Evolutionary conservation across 2,888 invertebrate species (phyloP), one percentile per base, ranked within the genome.

Genomic region (Muschampia plurimacula): DNA sequence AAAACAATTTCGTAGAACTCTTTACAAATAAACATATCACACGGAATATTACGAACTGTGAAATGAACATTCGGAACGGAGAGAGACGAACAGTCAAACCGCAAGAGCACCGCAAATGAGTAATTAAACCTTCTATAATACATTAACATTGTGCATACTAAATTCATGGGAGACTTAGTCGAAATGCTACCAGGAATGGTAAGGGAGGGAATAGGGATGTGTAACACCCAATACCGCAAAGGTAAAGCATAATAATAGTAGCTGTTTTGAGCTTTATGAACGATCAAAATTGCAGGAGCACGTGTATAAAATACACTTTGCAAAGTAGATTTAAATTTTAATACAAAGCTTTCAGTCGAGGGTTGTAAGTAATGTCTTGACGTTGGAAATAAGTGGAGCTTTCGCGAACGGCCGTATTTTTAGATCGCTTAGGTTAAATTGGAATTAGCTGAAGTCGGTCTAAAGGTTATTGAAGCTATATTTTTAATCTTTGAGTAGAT

Each of bases 241-340:
- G 90, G 92, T 90, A 85, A 87, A 87, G 84, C 82, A 89, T 92
- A 92, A 93, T 93, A 92, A 92, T 93, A 91, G 87, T 83, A 89
- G 90, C 91, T 89, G 89, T 93, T 93, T 84, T 85, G 83, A 89
- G 91, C 89, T 92, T 94, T 93, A 93, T 91, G 93, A 91, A 93
- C 92, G 91, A 93, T 93, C 93, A 92, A 92, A 94, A 93, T 94
- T 92, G 93, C 89, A 92, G 87, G 89, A 91, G 90, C 92, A 92
- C 92, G 92, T 92, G 92, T 93, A 94, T 93, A 93, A 93, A 94
- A 93, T 90, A 93, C 92, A 93, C 93, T 94, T 93, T 90, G 92
- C 89, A 93, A 94, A 94, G 94, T 94, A 94, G 93, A 93, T 94
- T 94, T 94, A 94, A 94, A 94, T 93, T 94, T 94, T 94, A 94